Percentiles rank a stretch among this genome's conserved stretches.
Evolutionary conservation across 2,888 invertebrate species (phyloP).

Genomic region (Portevinia maculata): DNA sequence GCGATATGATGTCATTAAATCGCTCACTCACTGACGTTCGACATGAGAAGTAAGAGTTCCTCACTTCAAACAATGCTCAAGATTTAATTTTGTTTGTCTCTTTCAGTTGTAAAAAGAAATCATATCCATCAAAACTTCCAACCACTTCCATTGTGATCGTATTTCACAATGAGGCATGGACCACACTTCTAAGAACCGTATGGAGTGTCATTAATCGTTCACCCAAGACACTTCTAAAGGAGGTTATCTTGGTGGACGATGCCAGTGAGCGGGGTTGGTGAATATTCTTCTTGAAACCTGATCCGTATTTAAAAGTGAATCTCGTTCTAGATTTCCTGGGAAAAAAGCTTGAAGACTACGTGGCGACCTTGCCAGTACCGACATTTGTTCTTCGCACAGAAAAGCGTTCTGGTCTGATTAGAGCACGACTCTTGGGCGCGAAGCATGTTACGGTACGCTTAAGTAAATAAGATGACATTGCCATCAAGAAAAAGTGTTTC

Average conservation of each 20-base stretch:
- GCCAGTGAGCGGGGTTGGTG: slow-evolving; percentile 92
- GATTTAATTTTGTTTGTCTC: slow-evolving; percentile 15
- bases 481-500: slow-evolving; percentile 14
- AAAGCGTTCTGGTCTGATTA: slow-evolving; percentile 96
- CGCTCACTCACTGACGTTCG: slow-evolving; percentile 97
- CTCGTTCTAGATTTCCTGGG: slow-evolving; percentile 91
- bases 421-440: slow-evolving; percentile 97
- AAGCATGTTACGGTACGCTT: slow-evolving; percentile 94
- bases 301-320: slow-evolving; percentile 44
- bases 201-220: slow-evolving; percentile 99
- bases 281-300: slow-evolving; percentile 16
- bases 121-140: slow-evolving; percentile 91
- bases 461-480: slow-evolving; percentile 27
- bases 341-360: slow-evolving; percentile 93
- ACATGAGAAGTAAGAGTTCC: slow-evolving; percentile 90
- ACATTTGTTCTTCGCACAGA: slow-evolving; percentile 95
- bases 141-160: slow-evolving; percentile 98
- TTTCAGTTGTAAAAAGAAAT: slow-evolving; percentile 90
- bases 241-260: slow-evolving; percentile 99
- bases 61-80: background rate
- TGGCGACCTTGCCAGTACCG: slow-evolving; percentile 92
- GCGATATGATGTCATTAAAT: slow-evolving; percentile 98
- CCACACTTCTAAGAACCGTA: slow-evolving; percentile 96
- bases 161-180: slow-evolving; percentile 99
- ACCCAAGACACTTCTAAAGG: slow-evolving; percentile 92